A percentile compares a stretch with the other conserved stretches of the same genome.
phyloP scores from a whole-genome alignment of 2,888 invertebrate genomes.

The Pandemis corylana region DNA sequence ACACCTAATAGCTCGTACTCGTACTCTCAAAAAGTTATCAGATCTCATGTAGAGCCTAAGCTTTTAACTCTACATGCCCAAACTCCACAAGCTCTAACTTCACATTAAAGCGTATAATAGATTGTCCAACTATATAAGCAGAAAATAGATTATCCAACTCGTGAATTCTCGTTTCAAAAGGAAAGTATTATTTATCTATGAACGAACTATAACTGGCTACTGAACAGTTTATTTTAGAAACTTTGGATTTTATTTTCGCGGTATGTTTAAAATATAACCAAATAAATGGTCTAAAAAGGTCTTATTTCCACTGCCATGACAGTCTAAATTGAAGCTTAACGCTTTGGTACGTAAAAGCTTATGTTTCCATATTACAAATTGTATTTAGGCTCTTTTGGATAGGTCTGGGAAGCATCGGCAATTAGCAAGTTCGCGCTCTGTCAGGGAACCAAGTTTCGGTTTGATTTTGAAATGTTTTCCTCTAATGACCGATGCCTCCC shows the following conservation, averaged over 20 bases:
- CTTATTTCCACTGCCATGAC: background rate
- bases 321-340: background rate
- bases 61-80: too few species aligned
- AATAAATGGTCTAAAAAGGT: background rate
- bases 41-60: too few species aligned
- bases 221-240: slow-evolving; percentile 26
- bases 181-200: slow-evolving; percentile 1
- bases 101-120: too few species aligned
- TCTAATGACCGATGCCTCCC: slow-evolving; percentile 72
- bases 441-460: slow-evolving; percentile 67
- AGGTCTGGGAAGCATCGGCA: slow-evolving; percentile 48
- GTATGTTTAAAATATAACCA: slow-evolving; percentile 51
- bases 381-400: background rate
- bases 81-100: too few species aligned
- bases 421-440: slow-evolving; percentile 64
- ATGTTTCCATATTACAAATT: background rate
- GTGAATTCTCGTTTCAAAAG: background rate
- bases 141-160: background rate
- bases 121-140: background rate
- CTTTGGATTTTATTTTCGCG: slow-evolving; percentile 48
- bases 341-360: background rate
- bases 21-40: too few species aligned
- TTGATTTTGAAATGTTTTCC: slow-evolving; percentile 77
- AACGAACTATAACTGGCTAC: slow-evolving; percentile 11
- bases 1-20: too few species aligned